Evolutionary conservation across 2,113 vertebrate genomes (phyloP).

Genomic region (Ciconia maguari): DNA sequence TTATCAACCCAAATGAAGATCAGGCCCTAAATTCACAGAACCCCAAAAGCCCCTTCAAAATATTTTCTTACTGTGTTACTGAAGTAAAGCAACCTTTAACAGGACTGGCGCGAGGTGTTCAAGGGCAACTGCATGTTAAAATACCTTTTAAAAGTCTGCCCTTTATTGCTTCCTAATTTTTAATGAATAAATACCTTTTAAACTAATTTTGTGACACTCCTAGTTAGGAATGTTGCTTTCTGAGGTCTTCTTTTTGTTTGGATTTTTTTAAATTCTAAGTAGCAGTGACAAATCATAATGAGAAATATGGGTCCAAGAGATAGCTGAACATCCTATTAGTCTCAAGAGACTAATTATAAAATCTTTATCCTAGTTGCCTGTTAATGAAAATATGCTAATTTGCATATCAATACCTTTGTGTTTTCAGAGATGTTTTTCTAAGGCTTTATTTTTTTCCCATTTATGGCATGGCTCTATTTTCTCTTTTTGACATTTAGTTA

Average conservation of each 20-base stretch:
- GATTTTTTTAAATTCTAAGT: not conserved
- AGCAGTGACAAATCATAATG: not conserved
- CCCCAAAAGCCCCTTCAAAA: not conserved
- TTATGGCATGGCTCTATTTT: not conserved
- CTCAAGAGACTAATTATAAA: conserved; percentile 37
- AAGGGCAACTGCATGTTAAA: not conserved
- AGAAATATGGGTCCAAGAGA: not conserved
- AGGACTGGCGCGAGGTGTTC: not conserved
- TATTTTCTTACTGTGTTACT: not conserved
- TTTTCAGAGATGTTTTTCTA: not conserved
- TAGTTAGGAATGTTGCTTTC: not conserved
- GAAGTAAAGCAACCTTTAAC: not conserved
- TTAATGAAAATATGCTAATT: conserved; percentile 6
- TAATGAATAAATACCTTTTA: not conserved
- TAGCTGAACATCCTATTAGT: not conserved
- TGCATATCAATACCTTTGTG: not conserved
- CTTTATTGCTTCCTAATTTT: not conserved
- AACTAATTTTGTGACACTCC: not conserved
- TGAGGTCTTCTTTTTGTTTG: not conserved
- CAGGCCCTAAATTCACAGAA: not conserved
- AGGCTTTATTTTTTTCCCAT: not conserved
- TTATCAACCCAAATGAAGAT: conserved; percentile 1
- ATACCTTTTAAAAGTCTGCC: not conserved
- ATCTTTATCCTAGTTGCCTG: not conserved
- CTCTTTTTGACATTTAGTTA: not conserved